phyloP scores from a whole-genome alignment of 2,797 vertebrate species.

The Sebastiscus albofasciatus region DNA sequence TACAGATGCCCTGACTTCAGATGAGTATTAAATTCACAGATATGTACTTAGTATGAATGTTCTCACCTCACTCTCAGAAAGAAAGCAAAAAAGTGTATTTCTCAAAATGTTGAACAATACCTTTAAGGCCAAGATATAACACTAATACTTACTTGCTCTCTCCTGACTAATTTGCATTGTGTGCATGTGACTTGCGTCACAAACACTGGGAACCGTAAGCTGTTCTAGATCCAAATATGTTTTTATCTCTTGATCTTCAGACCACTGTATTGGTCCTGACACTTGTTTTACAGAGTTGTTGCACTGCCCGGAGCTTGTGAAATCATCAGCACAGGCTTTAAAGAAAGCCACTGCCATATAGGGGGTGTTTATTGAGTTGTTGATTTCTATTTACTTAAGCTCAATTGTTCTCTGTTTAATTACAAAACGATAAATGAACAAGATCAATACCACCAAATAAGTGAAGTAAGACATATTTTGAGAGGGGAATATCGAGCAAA shows the following conservation, averaged over 20 bases:
- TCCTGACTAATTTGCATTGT: background rate
- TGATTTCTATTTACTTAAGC: constrained; percentile 77
- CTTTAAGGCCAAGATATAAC: background rate
- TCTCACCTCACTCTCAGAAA: background rate
- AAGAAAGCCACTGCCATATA: constrained; percentile 36
- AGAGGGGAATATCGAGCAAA: constrained; percentile 53
- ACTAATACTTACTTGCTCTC: background rate
- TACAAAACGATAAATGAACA: constrained; percentile 73
- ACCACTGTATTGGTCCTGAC: constrained; percentile 21
- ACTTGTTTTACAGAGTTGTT: constrained; percentile 9
- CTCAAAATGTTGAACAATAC: background rate
- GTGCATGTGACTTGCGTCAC: background rate
- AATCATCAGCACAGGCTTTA: constrained; percentile 21
- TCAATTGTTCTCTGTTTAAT: constrained; percentile 76
- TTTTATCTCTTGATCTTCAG: constrained; percentile 23
- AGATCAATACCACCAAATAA: constrained; percentile 74
- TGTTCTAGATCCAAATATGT: background rate
- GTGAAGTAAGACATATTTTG: constrained; percentile 62
- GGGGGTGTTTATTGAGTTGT: constrained; percentile 65
- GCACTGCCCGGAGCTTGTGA: background rate
- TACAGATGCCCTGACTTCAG: background rate
- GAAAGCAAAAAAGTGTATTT: background rate
- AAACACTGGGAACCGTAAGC: background rate
- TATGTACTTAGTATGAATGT: background rate
- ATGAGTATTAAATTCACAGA: background rate